Conservation (phyloP, 2,113 vertebrate species). For the Elanoides forficatus region DNA sequence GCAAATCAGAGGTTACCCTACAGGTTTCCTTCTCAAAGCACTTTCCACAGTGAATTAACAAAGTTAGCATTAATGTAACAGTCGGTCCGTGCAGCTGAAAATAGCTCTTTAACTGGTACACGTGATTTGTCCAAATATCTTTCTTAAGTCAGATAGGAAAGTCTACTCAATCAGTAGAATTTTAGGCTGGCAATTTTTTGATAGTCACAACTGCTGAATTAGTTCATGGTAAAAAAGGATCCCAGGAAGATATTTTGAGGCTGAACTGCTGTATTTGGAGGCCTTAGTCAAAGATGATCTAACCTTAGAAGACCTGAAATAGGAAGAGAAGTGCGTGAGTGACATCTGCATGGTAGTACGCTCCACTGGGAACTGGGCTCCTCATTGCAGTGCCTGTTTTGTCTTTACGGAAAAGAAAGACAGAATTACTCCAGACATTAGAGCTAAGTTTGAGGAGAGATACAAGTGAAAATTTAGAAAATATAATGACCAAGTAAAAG, state of each 20-base stretch:
- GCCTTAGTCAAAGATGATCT: background rate
- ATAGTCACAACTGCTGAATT: background rate
- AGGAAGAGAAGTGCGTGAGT: background rate
- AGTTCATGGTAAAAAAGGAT: background rate
- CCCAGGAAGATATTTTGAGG: background rate
- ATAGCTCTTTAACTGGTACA: background rate
- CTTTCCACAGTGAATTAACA: constrained; percentile 14
- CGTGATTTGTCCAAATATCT: background rate
- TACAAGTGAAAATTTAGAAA: background rate
- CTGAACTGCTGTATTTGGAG: background rate
- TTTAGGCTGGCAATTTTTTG: background rate
- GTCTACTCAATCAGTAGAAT: background rate
- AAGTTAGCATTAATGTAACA: constrained; percentile 15
- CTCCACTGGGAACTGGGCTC: background rate
- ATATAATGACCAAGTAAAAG: background rate
- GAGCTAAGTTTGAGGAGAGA: background rate
- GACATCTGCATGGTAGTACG: background rate
- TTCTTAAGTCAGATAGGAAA: background rate
- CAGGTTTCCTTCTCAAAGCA: background rate
- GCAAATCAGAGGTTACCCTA: background rate
- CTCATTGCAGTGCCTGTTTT: rapidly evolving
- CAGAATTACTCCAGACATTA: background rate
- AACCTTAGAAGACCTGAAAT: background rate
- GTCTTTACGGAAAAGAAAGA: background rate
- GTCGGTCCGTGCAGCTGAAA: background rate